Percentiles rank a stretch among this genome's conserved stretches.
phyloP scores from a whole-genome alignment of 30 jellyfish, hydroid and myxozoan species.

The Calvadosia cruxmelitensis region DNA sequence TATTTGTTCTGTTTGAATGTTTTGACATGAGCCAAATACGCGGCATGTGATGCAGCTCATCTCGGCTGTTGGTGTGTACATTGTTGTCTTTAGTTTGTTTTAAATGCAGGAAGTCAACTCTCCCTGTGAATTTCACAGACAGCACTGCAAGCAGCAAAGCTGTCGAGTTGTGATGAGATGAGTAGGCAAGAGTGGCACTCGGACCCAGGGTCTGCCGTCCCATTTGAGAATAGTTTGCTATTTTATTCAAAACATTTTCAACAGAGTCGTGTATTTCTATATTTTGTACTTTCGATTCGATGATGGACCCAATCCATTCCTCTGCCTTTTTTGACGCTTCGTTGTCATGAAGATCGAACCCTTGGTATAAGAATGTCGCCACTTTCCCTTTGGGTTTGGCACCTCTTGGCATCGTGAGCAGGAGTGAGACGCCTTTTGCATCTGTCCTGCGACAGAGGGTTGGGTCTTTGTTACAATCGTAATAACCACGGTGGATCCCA shows the following conservation, averaged over 20 bases:
- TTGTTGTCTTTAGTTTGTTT: background rate
- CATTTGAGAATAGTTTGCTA: background rate
- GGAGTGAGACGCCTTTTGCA: slow-evolving; percentile 22
- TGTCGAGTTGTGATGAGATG: slow-evolving; percentile 27
- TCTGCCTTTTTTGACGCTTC: slow-evolving; percentile 6
- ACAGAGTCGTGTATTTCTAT: slow-evolving; percentile 21
- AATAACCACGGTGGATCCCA: slow-evolving; percentile 77
- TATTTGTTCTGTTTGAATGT: background rate
- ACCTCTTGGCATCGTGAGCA: slow-evolving; percentile 80
- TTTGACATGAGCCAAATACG: slow-evolving; percentile 4
- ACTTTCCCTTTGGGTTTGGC: slow-evolving; percentile 70
- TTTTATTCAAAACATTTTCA: background rate
- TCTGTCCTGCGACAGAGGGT: slow-evolving; percentile 26
- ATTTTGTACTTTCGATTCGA: slow-evolving; percentile 36
- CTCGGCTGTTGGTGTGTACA: background rate
- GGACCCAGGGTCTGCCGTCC: slow-evolving; percentile 2
- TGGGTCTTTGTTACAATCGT: slow-evolving; percentile 42
- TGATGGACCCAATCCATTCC: slow-evolving; percentile 55
- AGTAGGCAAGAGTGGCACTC: slow-evolving; percentile 16
- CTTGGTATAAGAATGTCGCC: slow-evolving; percentile 29
- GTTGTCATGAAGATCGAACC: slow-evolving; percentile 11
- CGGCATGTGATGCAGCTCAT: background rate
- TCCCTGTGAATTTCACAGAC: slow-evolving; percentile 82
- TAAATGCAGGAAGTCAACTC: slow-evolving; percentile 60
- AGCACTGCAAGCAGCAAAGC: slow-evolving; percentile 66